Base-by-base conservation (phyloP, 2,888 invertebrate species). In the Platycnemis pennipes region DNA sequence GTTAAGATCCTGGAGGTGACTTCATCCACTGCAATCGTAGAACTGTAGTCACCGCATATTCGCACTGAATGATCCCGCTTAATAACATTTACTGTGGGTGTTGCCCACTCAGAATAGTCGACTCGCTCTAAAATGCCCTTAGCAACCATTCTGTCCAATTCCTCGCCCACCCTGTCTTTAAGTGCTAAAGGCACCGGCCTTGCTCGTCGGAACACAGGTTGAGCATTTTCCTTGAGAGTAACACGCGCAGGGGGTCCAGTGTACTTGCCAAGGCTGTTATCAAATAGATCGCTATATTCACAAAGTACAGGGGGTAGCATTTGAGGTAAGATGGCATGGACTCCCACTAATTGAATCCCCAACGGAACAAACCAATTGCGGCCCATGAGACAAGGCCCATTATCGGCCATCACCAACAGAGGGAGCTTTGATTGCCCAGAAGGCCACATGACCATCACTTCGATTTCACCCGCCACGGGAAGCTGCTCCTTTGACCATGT, bases 231-330 rank as follows among this genome's bases (percentile, higher is more conserved):
- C 49, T 49, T 49, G 49, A 49, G 49, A 13, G 49, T 49, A 5
- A 49, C 49, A 86, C 42, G 86, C 5, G 42, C 86, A 86, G 86
- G 86, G 37, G 86, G 86, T 31, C 86, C 86, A 86, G 86, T 37
- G 37, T 86, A 86, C 16, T 86, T n/a, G 19, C n/a, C 86, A 37
- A 86, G 37, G 37, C 86, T 42, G 49, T 8, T 49, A 49, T 49
- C 49, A 49, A 49, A 49, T 8, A 49, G 49, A 8, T 49, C 13
- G n/a, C n/a, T n/a, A n/a, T n/a, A n/a, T n/a, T n/a, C n/a, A n/a
- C n/a, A n/a, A n/a, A n/a, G n/a, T n/a, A n/a, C 49, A 5, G 13
- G 49, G 49, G 49, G 49, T 49, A 49, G 13, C 49, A 49, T 49
- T 8, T 49, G 49, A 13, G 49, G 49, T 13, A 49, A 49, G 49